Evolutionary conservation across 2,113 vertebrate species (phyloP), one percentile per base, ranked within the genome.

Genomic region (Neolamprologus brichardi): DNA sequence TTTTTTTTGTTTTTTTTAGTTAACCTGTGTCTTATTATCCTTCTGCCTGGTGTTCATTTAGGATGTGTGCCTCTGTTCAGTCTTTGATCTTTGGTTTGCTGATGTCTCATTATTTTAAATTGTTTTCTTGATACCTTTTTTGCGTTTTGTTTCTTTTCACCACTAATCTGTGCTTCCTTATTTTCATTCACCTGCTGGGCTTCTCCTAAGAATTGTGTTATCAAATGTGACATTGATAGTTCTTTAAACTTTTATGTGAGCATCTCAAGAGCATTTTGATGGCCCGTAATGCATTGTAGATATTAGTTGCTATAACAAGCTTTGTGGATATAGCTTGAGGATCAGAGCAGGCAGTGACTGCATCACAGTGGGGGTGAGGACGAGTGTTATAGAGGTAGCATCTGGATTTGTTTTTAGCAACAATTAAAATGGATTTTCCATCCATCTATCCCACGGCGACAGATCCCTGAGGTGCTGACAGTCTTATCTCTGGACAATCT

Each of bases 351-450:
- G 15, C 49, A 17, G 53, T 52, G 30, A 51, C 82, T 77, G 56
- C 18, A 53, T 85, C 83, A 70, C 53, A 28, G 30, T 32, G 5
- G 86, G 81, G 88, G 85, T 30, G 67, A 75, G 67, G 39, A 46
- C 20, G 30, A 37, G 18, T 1, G 5, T 34, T 82, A 25, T 15
- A 78, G 49, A 54, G 5, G n/a, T 46, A 78, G 44, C 94, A 95
- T 93, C 94, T 96, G 95, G 78, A 82, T 92, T 93, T 85, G 85
- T 81, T 87, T 70, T 93, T n/a, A 87, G 56, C 51, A 85, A n/a
- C 70, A 81, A 79, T 84, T 88, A 83, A 90, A 85, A 93, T 91
- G 85, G 88, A 83, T 94, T 91, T 84, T 89, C 82, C 44, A 28
- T 78, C 64, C 79, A 60, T 18, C 10, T 85, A 83, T 89, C 84